Conservation (phyloP, 2,113 vertebrate genomes). For the Orthonyx spaldingii region DNA sequence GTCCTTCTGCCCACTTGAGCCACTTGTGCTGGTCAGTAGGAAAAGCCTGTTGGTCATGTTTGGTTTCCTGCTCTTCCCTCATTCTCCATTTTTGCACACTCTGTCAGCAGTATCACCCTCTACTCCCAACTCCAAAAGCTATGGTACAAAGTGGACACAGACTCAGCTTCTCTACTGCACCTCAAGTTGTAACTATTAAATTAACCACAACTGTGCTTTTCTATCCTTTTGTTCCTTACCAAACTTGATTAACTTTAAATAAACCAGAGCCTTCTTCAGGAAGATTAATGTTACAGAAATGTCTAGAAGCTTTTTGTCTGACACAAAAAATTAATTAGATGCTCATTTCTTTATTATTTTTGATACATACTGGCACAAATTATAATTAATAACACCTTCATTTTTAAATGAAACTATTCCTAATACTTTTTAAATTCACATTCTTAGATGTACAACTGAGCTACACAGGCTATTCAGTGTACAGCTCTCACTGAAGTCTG, state of each 20-base stretch:
- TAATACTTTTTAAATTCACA: not conserved
- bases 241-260: not conserved
- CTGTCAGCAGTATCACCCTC: not conserved
- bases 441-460: not conserved
- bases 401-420: not conserved
- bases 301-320: not conserved
- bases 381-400: not conserved
- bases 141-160: not conserved
- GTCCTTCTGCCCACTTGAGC: not conserved
- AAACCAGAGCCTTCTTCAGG: not conserved
- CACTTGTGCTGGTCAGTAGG: not conserved
- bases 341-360: not conserved
- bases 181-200: not conserved
- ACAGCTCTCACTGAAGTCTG: not conserved
- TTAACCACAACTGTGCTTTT: not conserved
- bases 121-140: not conserved
- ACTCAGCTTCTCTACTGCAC: not conserved
- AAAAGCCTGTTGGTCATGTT: not conserved
- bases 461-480: not conserved
- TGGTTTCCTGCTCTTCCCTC: not conserved
- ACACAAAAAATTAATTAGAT: not conserved
- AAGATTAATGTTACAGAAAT: not conserved
- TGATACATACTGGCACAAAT: not conserved
- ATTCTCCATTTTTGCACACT: not conserved
- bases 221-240: not conserved